Percentiles rank a stretch among this genome's conserved stretches.
Evolutionary conservation across 1,140 invertebrate species (phyloP).

Genomic region (Drosophila kohkoa): DNA sequence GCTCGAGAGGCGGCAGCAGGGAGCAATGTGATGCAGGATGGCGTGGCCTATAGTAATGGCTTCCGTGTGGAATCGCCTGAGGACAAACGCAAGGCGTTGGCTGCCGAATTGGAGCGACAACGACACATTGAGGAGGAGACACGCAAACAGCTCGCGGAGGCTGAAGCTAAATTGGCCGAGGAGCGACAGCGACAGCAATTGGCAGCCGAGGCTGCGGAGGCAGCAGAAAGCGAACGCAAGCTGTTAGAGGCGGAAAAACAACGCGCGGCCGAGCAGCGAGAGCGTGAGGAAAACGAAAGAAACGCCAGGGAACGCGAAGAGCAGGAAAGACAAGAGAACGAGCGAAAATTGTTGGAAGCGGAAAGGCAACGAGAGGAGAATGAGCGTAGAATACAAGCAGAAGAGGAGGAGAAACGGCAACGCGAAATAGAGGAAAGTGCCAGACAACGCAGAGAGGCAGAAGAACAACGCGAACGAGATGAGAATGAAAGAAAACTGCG

Average conservation of each 20-base stretch:
- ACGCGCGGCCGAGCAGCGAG: slow-evolving; percentile 32
- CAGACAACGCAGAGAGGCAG: slow-evolving; percentile 1
- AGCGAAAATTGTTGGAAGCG: slow-evolving; percentile 41
- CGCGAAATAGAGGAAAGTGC: slow-evolving; percentile 32
- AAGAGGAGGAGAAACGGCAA: slow-evolving; percentile 40
- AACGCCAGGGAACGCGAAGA: slow-evolving; percentile 39
- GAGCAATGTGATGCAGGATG: slow-evolving; percentile 75
- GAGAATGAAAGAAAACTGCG: slow-evolving; percentile 33
- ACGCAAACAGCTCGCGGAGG: slow-evolving; percentile 66
- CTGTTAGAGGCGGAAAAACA: slow-evolving; percentile 44
- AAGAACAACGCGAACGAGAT: slow-evolving; percentile 1
- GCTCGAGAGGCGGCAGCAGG: slow-evolving; percentile 56
- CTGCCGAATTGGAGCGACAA: slow-evolving; percentile 67
- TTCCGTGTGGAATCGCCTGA: slow-evolving; percentile 68
- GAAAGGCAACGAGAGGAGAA: slow-evolving; percentile 40
- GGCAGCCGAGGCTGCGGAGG: slow-evolving; percentile 43
- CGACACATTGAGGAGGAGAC: slow-evolving; percentile 71
- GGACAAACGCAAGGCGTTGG: slow-evolving; percentile 57
- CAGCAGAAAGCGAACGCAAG: slow-evolving; percentile 41
- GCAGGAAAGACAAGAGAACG: slow-evolving; percentile 44
- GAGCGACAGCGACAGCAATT: slow-evolving; percentile 40
- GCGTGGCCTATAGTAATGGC: slow-evolving; percentile 74
- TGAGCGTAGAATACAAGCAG: slow-evolving; percentile 27
- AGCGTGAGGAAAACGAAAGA: slow-evolving; percentile 41
- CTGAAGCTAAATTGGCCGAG: slow-evolving; percentile 55